Evolutionary conservation across 2,888 invertebrate species (phyloP).

Genomic region (Macaria liturata): DNA sequence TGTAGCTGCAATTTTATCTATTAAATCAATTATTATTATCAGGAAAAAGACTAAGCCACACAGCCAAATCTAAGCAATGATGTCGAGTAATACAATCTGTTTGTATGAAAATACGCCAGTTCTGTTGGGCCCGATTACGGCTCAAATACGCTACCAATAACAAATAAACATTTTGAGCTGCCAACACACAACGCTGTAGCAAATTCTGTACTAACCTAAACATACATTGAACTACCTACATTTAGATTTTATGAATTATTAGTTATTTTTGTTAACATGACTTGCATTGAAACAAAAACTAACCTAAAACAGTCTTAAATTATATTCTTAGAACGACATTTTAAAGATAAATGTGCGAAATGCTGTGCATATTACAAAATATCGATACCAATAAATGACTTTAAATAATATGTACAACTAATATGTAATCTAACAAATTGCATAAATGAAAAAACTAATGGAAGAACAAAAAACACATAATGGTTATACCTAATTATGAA

Average conservation of each 20-base stretch:
- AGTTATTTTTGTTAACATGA: conserved; percentile 37
- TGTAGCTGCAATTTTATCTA: too few relatives aligned
- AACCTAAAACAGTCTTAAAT: conserved; percentile 70
- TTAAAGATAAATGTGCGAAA: conserved; percentile 55
- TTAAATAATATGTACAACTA: conserved; percentile 40
- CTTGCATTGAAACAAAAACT: conserved; percentile 57
- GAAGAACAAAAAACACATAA: conserved; percentile 28
- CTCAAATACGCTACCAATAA: conserved; percentile 16
- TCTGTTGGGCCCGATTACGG: too few relatives aligned
- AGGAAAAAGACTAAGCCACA: too few relatives aligned
- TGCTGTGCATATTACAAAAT: conserved; percentile 57
- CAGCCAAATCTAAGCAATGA: too few relatives aligned
- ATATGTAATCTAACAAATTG: too few relatives aligned
- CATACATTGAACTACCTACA: conserved; percentile 37
- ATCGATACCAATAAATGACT: conserved; percentile 37
- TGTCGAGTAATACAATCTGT: too few relatives aligned
- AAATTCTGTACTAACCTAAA: conserved; percentile 11
- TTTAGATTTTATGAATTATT: conserved; percentile 30
- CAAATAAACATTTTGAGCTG: conserved; percentile 47
- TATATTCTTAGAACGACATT: conserved; percentile 50
- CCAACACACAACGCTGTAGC: conserved; percentile 33
- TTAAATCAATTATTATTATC: too few relatives aligned
- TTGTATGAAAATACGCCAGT: too few relatives aligned
- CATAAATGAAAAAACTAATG: conserved; percentile 27
- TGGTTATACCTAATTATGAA: conserved; percentile 19